phyloP scores from a whole-genome alignment of 1,140 invertebrate genomes.

The Chlorops oryzae region DNA sequence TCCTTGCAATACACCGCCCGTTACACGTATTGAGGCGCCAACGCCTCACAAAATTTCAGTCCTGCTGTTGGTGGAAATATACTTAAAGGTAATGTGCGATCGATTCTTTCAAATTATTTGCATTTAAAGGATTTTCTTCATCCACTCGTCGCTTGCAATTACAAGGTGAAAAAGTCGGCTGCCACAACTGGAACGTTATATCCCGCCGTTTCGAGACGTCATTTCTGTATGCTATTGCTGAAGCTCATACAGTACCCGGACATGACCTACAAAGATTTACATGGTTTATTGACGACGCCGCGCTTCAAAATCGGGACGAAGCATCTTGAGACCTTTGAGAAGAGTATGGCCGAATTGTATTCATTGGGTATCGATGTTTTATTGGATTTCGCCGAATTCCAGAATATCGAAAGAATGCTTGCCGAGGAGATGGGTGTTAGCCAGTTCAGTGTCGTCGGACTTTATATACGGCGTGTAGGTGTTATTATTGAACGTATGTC shows the following conservation, averaged over 20 bases:
- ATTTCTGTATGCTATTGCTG: conserved; percentile 58
- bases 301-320: conserved; percentile 52
- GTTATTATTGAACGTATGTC: conserved; percentile 74
- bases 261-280: conserved; percentile 55
- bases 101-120: neutral
- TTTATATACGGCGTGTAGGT: conserved; percentile 74
- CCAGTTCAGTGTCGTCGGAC: conserved; percentile 55
- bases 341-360: conserved; percentile 52
- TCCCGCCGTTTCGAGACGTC: conserved; percentile 40
- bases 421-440: conserved; percentile 44
- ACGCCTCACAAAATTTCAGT: conserved; percentile 42
- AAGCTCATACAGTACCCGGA: conserved; percentile 64
- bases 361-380: conserved; percentile 55
- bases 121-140: neutral
- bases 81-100: conserved; percentile 29
- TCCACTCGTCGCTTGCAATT: neutral
- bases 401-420: conserved; percentile 36
- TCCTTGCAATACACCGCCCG: conserved; percentile 25
- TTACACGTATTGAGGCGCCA: conserved; percentile 32
- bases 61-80: conserved; percentile 40
- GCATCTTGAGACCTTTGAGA: conserved; percentile 52
- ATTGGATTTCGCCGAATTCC: conserved; percentile 60
- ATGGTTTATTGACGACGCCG: conserved; percentile 52
- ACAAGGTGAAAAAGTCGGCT: conserved; percentile 31
- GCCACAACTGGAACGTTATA: conserved; percentile 28